Percentiles rank a stretch among this genome's conserved stretches.
phyloP scores from a whole-genome alignment of 2,113 vertebrate species.

The Callospermophilus lateralis region DNA sequence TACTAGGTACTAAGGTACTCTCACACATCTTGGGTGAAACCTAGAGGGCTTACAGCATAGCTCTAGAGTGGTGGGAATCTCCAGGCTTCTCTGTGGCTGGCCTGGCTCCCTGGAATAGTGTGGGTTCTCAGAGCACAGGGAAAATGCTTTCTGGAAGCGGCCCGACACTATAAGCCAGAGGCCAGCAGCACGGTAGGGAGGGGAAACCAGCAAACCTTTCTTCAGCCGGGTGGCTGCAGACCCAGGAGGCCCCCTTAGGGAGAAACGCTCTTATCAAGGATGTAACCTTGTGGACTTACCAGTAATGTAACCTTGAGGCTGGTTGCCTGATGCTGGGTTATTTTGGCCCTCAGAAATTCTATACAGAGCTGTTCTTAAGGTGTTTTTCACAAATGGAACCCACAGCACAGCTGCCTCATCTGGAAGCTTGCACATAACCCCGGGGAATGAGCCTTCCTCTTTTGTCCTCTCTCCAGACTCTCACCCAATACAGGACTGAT shows the following conservation, averaged over 20 bases:
- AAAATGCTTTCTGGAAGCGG: background rate
- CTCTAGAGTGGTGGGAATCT: background rate
- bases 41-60: background rate
- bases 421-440: background rate
- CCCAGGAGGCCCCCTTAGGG: fast-evolving
- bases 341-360: background rate
- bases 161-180: background rate
- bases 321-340: background rate
- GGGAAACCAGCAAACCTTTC: background rate
- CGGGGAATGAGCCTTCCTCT: background rate
- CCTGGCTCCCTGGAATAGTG: background rate
- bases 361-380: background rate
- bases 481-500: background rate
- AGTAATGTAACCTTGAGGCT: background rate
- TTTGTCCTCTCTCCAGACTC: background rate
- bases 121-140: background rate
- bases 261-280: background rate
- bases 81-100: background rate
- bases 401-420: background rate
- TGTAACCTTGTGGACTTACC: background rate
- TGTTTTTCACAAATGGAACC: background rate
- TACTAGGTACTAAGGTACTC: too few relatives aligned
- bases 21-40: background rate
- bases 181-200: fast-evolving
- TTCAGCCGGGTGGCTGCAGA: background rate